phyloP scores from a whole-genome alignment of 2,888 invertebrate species.

The Drosophila phalerata region DNA sequence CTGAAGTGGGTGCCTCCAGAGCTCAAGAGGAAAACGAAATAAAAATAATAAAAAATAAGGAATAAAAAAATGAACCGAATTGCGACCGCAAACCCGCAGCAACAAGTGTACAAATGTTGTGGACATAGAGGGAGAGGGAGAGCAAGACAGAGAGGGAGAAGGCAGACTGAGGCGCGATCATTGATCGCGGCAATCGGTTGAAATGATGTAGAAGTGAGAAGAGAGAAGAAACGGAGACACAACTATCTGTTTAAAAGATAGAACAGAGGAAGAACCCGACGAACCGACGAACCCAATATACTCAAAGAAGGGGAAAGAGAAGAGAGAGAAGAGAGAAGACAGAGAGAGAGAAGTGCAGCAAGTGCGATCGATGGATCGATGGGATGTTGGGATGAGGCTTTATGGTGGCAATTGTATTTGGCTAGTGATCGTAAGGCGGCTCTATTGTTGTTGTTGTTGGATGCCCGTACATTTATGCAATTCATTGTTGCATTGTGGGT shows the following conservation, averaged over 20 bases:
- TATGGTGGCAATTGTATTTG: constrained; percentile 81
- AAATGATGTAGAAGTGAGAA: constrained; percentile 50
- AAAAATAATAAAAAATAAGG: constrained; percentile 13
- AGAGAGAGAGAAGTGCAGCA: constrained; percentile 13
- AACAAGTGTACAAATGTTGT: constrained; percentile 84
- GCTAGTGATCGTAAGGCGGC: constrained; percentile 69
- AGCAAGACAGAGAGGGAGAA: constrained; percentile 12
- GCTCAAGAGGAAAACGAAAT: constrained; percentile 34
- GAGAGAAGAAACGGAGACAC: constrained; percentile 5
- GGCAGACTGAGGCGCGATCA: constrained; percentile 63
- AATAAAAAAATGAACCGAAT: constrained; percentile 73
- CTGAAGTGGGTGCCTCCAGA: constrained; percentile 60
- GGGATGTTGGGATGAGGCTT: constrained; percentile 62
- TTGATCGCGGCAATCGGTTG: constrained; percentile 83
- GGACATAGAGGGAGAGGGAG: constrained; percentile 28
- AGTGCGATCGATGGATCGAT: constrained; percentile 63
- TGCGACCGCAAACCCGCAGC: constrained; percentile 83
- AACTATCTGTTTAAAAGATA: constrained; percentile 22
- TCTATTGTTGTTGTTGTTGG: constrained; percentile 69
- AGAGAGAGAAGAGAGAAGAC: neutral
- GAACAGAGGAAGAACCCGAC: constrained; percentile 42
- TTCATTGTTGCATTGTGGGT: constrained; percentile 68
- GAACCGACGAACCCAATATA: neutral
- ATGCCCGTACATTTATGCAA: constrained; percentile 78
- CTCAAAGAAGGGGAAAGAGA: neutral